These are phyloP conservation scores for Heliconius eleuchia DNA, from an alignment of 1,140 invertebrate species.

Conservation along the genomic window DNA sequence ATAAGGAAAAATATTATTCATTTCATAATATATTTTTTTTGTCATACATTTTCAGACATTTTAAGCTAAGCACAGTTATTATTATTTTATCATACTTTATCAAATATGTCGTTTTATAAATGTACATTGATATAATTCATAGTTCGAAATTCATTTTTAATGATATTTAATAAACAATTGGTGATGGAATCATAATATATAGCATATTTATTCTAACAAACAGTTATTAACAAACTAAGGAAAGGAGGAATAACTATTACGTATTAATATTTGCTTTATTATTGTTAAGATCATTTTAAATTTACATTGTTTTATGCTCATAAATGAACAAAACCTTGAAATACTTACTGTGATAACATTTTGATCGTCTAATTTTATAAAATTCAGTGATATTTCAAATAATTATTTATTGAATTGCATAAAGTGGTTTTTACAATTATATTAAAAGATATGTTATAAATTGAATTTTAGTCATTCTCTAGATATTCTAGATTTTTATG, in stretches of 20 bases:
- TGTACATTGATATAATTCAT: neutral
- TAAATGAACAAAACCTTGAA: neutral
- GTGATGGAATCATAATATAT: conserved; percentile 23
- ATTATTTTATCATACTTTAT: conserved; percentile 10
- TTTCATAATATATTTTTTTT: conserved; percentile 31
- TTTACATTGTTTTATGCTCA: conserved; percentile 38
- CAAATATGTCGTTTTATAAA: neutral
- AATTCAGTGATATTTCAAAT: neutral
- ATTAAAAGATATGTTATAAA: too few relatives aligned
- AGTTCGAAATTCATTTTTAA: neutral
- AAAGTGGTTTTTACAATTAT: too few relatives aligned
- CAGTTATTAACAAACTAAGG: conserved; percentile 36
- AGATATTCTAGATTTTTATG: too few relatives aligned
- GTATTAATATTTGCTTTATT: conserved; percentile 42
- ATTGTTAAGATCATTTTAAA: conserved; percentile 39
- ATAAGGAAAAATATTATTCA: conserved; percentile 21
- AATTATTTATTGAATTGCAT: too few relatives aligned
- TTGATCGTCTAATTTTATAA: neutral
- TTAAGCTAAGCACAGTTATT: conserved; percentile 24
- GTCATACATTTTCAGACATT: conserved; percentile 3
- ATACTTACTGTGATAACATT: conserved; percentile 6
- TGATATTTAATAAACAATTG: conserved; percentile 10
- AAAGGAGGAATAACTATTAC: conserved; percentile 31
- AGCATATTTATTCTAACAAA: conserved; percentile 28
- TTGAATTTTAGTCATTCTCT: too few relatives aligned